Evolutionary conservation across 2,888 invertebrate species (phyloP).

Genomic region (Salpingus planirostris): DNA sequence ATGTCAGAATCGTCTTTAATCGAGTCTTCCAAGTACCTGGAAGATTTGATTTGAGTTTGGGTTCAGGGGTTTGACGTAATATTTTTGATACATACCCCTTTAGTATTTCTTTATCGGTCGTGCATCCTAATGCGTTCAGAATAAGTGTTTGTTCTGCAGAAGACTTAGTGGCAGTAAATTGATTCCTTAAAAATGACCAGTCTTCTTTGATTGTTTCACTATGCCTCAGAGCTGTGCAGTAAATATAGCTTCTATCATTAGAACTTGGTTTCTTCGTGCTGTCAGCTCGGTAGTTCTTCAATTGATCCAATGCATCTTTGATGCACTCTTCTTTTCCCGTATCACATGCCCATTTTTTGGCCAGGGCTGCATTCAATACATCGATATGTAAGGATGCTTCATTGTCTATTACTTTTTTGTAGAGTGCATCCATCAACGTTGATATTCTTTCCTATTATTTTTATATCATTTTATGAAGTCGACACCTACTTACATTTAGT

Average conservation of each 20-base stretch:
- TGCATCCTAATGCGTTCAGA: constrained; percentile 46
- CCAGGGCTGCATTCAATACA: constrained; percentile 49
- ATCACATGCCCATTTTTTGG: constrained; percentile 54
- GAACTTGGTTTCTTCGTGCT: constrained; percentile 7
- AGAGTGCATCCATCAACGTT: too few species aligned
- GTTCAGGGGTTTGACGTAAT: too few species aligned
- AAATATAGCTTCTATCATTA: constrained; percentile 13
- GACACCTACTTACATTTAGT: too few species aligned
- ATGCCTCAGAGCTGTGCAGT: constrained; percentile 18
- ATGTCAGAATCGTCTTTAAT: constrained; percentile 11
- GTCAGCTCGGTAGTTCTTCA: constrained; percentile 29
- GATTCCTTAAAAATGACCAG: constrained; percentile 14
- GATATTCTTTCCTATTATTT: too few species aligned
- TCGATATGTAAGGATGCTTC: too few species aligned
- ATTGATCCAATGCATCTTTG: constrained; percentile 38
- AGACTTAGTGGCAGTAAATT: constrained; percentile 1
- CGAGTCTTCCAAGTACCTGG: constrained; percentile 16
- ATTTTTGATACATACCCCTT: constrained; percentile 14
- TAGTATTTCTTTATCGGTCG: constrained; percentile 36
- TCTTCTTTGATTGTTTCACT: constrained; percentile 10
- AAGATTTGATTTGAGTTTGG: too few species aligned
- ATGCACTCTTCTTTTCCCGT: constrained; percentile 51
- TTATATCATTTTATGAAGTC: too few species aligned
- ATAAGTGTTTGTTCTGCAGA: constrained; percentile 43
- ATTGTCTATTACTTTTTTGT: too few species aligned